Conservation (phyloP, 2,113 vertebrate species). For the Larimichthys polyactis region DNA sequence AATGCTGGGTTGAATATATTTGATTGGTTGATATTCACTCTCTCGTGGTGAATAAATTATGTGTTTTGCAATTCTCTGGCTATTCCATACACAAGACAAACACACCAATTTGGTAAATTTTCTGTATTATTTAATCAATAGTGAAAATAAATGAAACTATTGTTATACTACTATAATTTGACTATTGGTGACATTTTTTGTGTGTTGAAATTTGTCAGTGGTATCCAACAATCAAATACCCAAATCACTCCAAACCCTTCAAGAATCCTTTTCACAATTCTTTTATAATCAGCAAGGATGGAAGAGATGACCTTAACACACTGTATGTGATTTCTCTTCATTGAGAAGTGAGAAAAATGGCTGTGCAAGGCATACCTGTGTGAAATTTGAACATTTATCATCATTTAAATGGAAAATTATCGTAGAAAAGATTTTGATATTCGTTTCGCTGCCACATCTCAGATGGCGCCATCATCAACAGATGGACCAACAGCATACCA, state of each 20-base stretch:
- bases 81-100: not conserved
- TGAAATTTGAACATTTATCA: too few relatives aligned
- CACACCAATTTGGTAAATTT: not conserved
- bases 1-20: conserved; percentile 21
- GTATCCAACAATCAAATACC: too few relatives aligned
- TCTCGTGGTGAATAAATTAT: conserved; percentile 49
- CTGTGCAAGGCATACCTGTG: not conserved
- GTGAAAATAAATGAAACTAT: not conserved
- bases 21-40: conserved; percentile 30
- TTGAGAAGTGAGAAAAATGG: not conserved
- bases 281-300: not conserved
- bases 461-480: too few relatives aligned
- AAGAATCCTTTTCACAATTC: not conserved
- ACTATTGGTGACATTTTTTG: too few relatives aligned
- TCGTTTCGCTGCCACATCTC: too few relatives aligned
- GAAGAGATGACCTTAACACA: not conserved
- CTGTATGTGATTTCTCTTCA: not conserved
- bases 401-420: too few relatives aligned
- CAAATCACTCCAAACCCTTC: not conserved
- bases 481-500: too few relatives aligned
- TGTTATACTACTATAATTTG: too few relatives aligned
- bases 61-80: not conserved
- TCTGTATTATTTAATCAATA: not conserved
- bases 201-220: not conserved
- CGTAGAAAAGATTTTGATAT: too few relatives aligned